A percentile compares a stretch with the other conserved stretches of the same genome.
Conservation (phyloP, 2,888 invertebrate species). For the Altica lythri region DNA sequence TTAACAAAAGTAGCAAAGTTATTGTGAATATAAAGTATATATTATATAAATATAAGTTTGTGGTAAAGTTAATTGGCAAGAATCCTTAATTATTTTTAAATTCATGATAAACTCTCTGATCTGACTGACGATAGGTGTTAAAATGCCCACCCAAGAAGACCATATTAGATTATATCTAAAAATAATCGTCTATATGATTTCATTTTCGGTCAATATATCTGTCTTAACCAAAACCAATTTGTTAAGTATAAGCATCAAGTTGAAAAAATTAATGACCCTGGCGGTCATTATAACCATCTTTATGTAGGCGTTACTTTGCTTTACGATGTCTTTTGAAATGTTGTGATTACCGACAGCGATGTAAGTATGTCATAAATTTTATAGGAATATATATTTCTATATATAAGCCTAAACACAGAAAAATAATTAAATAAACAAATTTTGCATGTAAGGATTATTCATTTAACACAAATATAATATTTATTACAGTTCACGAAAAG, state of each 20-base stretch:
- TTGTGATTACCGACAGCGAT: slow-evolving; percentile 47
- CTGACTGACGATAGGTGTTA: slow-evolving; percentile 24
- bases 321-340: slow-evolving; percentile 47
- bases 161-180: slow-evolving; percentile 13
- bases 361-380: slow-evolving; percentile 47
- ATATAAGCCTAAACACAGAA: no score
- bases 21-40: no score
- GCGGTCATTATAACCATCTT: slow-evolving; percentile 47
- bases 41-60: no score
- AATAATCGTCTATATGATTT: slow-evolving; percentile 23
- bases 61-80: no score
- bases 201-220: slow-evolving; percentile 28
- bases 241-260: slow-evolving; percentile 27
- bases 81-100: no score
- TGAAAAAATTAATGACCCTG: slow-evolving; percentile 45
- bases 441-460: no score
- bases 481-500: no score
- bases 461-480: no score
- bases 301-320: slow-evolving; percentile 45
- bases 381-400: slow-evolving; percentile 17
- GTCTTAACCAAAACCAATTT: slow-evolving; percentile 29
- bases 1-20: no score
- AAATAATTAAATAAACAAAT: no score
- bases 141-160: slow-evolving; percentile 26
- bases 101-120: no score